Evolutionary conservation across 2,797 vertebrate genomes (phyloP), one percentile per base, ranked within the genome.

Genomic region (Botia kubotai): DNA sequence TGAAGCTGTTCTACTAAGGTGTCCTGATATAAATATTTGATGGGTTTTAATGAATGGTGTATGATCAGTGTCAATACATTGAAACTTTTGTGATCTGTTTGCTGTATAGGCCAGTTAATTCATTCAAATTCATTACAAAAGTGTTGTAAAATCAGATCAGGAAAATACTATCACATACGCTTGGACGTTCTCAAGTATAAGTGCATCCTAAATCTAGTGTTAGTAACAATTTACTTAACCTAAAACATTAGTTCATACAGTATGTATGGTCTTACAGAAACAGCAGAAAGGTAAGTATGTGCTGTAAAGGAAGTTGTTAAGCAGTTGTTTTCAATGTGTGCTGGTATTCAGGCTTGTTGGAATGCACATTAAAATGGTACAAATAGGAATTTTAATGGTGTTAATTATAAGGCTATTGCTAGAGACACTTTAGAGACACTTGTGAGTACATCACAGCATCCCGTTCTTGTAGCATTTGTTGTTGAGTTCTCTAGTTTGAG

Each of bases 141-240:
- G 5, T 36, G 55, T 50, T 60, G 10, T 48, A 52, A 63, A 72
- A 52, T 52, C 13, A 23, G 17, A 65, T 65, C 5, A 23, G 48
- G 68, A 71, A 89, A 80, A 88, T 89, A 91, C 90, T 89, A 89
- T 91, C 89, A 89, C 87, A 85, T 91, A 89, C 66, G 82, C 89
- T 87, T 72, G 50, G 90, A 93, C 92, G 93, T 92, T 93, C 92
- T 90, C 91, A 90, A 90, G 90, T 90, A 87, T 91, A 92, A 93
- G 92, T 93, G 93, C 92, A 93, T 93, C 92, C 92, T 90, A 90
- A 92, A 89, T 89, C 89, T 92, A 88, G 92, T 81, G 87, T 92
- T 86, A 90, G 88, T 88, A 87, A 88, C 88, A 89, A 83, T 88
- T 88, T 83, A 66, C 85, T 84, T 72, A 83, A 90, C 81, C 57